These are phyloP conservation scores for Polyergus mexicanus DNA, from an alignment of 1,140 invertebrate genomes.

Conservation along the genomic window DNA sequence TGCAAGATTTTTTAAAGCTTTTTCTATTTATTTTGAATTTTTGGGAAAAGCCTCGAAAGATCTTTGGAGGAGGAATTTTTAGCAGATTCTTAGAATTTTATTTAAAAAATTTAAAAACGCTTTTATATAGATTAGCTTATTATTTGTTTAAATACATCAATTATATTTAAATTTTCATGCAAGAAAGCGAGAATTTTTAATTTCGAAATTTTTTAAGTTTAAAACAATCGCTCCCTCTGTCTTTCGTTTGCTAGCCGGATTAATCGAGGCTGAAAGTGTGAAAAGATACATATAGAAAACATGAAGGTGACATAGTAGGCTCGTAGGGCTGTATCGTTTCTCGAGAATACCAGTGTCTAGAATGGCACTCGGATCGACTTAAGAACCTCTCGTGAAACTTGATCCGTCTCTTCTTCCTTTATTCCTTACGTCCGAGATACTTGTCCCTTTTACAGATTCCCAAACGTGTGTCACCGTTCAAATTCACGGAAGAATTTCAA, in stretches of 20 bases:
- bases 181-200: background rate
- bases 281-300: slow-evolving; percentile 35
- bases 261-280: slow-evolving; percentile 32
- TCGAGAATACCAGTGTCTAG: slow-evolving; percentile 69
- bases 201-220: background rate
- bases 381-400: slow-evolving; percentile 70
- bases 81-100: background rate
- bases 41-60: too few relatives aligned
- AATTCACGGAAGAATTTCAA: slow-evolving; percentile 69
- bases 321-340: slow-evolving; percentile 57
- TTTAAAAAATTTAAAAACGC: background rate
- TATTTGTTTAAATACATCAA: background rate
- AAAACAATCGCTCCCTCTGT: background rate
- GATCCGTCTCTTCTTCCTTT: slow-evolving; percentile 62
- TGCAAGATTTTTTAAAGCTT: too few relatives aligned
- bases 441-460: slow-evolving; percentile 66
- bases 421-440: slow-evolving; percentile 65
- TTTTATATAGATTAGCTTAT: background rate
- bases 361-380: slow-evolving; percentile 71
- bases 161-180: background rate
- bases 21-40: too few relatives aligned
- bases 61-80: too few relatives aligned
- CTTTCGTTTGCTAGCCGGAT: background rate
- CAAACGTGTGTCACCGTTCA: slow-evolving; percentile 70
- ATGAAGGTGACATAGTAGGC: slow-evolving; percentile 50